These are phyloP conservation scores for Kradibia gibbosae DNA, from an alignment of 1,140 invertebrate species.

Conservation along the genomic window DNA sequence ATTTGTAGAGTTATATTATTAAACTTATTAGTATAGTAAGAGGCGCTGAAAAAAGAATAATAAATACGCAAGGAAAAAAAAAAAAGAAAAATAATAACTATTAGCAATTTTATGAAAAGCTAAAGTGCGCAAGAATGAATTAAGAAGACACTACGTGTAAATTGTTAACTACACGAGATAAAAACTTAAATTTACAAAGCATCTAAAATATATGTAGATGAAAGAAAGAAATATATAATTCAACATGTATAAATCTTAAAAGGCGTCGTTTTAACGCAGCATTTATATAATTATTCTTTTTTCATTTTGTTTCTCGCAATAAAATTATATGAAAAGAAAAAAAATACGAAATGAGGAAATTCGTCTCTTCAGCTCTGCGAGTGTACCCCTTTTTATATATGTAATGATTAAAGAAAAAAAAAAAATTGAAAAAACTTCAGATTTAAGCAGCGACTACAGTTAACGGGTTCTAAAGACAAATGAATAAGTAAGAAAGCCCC, in stretches of 20 bases:
- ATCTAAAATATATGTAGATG: slow-evolving; percentile 35
- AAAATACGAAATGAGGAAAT: neutral
- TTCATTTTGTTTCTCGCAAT: slow-evolving; percentile 27
- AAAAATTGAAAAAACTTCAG: slow-evolving; percentile 1
- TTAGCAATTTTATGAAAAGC: slow-evolving; percentile 37
- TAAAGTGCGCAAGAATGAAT: slow-evolving; percentile 12
- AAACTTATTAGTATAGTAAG: slow-evolving; percentile 30
- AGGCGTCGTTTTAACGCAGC: slow-evolving; percentile 48
- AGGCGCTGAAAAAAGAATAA: slow-evolving; percentile 36
- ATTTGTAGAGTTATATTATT: slow-evolving; percentile 43
- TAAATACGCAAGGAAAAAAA: slow-evolving; percentile 36
- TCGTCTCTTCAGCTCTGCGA: slow-evolving; percentile 19
- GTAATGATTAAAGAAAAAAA: slow-evolving; percentile 26
- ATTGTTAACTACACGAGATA: slow-evolving; percentile 22
- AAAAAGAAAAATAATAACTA: too few relatives aligned
- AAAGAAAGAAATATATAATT: slow-evolving; percentile 45
- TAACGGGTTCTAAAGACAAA: slow-evolving; percentile 34
- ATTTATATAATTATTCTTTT: slow-evolving; percentile 52
- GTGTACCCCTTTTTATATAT: slow-evolving; percentile 38
- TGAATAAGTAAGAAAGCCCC: slow-evolving; percentile 22
- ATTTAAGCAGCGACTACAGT: slow-evolving; percentile 40
- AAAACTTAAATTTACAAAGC: slow-evolving; percentile 22
- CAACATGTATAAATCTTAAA: slow-evolving; percentile 44
- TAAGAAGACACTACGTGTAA: slow-evolving; percentile 15
- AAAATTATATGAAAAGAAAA: too few relatives aligned